Base-by-base conservation (phyloP, 2,113 vertebrate species). In the Anthoscopus minutus region DNA sequence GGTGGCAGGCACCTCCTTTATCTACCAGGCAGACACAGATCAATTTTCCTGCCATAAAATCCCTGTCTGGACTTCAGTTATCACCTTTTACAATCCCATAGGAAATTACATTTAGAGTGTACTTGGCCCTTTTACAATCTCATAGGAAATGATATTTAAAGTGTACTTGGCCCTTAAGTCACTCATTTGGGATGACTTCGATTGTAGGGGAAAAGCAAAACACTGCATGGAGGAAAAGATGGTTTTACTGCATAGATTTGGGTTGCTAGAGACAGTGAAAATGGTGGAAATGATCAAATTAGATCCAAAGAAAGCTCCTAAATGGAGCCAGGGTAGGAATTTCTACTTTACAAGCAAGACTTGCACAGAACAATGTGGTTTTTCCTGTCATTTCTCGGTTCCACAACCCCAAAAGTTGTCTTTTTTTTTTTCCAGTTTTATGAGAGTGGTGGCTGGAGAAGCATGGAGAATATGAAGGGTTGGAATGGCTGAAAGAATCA, bases 351-450 rank as follows among this genome's bases (percentile, higher is more conserved):
- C 44, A 77, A 64, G 40, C 47, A 51, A 19, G 44, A 16, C 45
- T 44, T 31, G 50, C 19, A 27, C 38, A 83, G n/a, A 96, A 38
- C 73, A 91, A 95, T 96, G 86, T 91, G 88, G 91, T 93, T 96
- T 96, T 95, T 95, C 94, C 51, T 90, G 95, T 94, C 11, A 4
- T 45, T 92, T 81, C 86, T 89, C 42, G 21, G 65, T 14, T 84
- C 23, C 60, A 38, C 16, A 65, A 83, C 64, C 71, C 53, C 7
- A 45, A 64, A 78, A 58, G 28, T 35, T 89, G 33, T 23, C 28
- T 10, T 27, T 47, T 5, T 44, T 83, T 87, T 85, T 90, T 35
- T 16, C 73, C 81, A 62, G 66, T 95, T 97, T 96, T 92, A 96
- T 13, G 0, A 92, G 93, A 70, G 31, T 10, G 15, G 31, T 57